Evolutionary conservation across 2,888 invertebrate species (phyloP).

Genomic region (Crepidodera aurea): DNA sequence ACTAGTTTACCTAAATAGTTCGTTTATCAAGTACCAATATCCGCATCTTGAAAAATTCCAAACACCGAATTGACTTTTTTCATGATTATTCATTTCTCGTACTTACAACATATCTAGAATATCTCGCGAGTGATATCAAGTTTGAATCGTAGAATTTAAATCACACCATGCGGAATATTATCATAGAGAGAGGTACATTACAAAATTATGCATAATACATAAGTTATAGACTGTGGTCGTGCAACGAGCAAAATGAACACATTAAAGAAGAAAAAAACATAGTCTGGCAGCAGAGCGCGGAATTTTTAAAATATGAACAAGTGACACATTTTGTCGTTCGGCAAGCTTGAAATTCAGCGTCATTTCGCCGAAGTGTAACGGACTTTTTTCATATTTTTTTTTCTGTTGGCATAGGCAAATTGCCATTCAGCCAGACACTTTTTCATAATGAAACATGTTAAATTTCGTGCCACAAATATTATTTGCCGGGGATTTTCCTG

Average conservation of each 20-base stretch:
- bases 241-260: slow-evolving; percentile 8
- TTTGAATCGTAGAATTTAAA: slow-evolving; percentile 6
- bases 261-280: not conserved
- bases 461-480: too few relatives aligned
- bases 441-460: too few relatives aligned
- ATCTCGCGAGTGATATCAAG: not conserved
- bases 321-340: too few relatives aligned
- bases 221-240: slow-evolving; percentile 8
- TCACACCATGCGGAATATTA: not conserved
- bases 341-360: too few relatives aligned
- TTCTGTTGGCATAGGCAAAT: too few relatives aligned
- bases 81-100: not conserved
- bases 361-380: too few relatives aligned
- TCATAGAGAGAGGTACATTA: slow-evolving; percentile 5
- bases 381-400: too few relatives aligned
- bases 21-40: too few relatives aligned
- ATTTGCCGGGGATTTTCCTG: too few relatives aligned
- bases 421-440: too few relatives aligned
- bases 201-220: slow-evolving; percentile 16
- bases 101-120: not conserved
- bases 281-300: not conserved
- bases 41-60: not conserved
- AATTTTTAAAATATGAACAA: too few relatives aligned
- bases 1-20: too few relatives aligned
- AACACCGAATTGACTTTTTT: not conserved